Evolutionary conservation across 2,113 vertebrate species (phyloP), one percentile per base, ranked within the genome.

Genomic region (Sylvia atricapilla): DNA sequence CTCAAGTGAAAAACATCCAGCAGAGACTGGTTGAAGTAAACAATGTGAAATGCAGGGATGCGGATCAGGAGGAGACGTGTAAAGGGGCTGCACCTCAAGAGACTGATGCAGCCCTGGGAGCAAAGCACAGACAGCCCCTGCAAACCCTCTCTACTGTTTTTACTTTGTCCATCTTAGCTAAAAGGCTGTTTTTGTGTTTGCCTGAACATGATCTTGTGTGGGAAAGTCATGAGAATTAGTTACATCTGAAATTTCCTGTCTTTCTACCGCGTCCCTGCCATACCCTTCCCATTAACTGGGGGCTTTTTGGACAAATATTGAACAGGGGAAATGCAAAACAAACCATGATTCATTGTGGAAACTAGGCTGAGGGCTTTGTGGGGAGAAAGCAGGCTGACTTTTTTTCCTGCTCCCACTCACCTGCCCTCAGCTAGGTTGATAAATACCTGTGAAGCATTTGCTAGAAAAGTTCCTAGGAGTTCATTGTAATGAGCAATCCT

Each of bases 401-500:
- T 43, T 69, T 49, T 44, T 23, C 7, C 50, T 87, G 16, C 35
- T 87, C 69, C 43, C 56, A 53, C 66, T 93, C 89, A 89, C 84
- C 87, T 94, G 79, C 64, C 81, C 91, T 96, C 93, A 92, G 80
- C 93, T 86, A 92, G 59, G 86, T 63, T 90, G 84, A 89, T 87
- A 94, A 97, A 88, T 97, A 97, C 77, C 86, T 97, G 95, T 44
- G n/a, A 62, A 94, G 69, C 78, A 52, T 90, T 97, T 93, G 96
- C 94, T 90, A 95, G 96, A 92, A 91, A 94, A 91, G 94, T 96
- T 97, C 93, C 44, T 59, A 95, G 87, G 97, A 97, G 96, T 95
- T 96, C 94, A 97, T 94, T 97, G 93, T 96, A 97, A 97, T 93
- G 91, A 98, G 95, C 97, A 96, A 96, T 90, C 95, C 97, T 98